Conservation (phyloP, 2,797 vertebrate species). For the Capromys pilorides region DNA sequence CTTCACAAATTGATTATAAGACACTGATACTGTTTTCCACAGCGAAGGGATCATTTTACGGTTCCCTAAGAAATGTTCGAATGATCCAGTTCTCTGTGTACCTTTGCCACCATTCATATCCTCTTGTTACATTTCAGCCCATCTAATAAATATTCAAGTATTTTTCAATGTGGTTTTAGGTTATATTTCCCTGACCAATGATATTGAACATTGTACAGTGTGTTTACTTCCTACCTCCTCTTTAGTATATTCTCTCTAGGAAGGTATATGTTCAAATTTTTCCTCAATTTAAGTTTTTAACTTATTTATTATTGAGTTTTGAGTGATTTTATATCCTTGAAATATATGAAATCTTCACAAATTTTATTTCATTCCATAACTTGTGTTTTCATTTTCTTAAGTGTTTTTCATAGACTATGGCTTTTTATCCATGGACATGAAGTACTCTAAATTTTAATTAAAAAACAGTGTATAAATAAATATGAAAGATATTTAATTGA, state of each 20-base stretch:
- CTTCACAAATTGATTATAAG: not conserved
- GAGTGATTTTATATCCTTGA: not conserved
- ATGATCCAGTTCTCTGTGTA: not conserved
- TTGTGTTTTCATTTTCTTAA: not conserved
- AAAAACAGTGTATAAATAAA: not conserved
- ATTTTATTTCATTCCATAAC: not conserved
- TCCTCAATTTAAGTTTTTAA: not conserved
- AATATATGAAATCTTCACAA: not conserved
- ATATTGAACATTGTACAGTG: not conserved
- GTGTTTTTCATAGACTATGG: not conserved
- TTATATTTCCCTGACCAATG: not conserved
- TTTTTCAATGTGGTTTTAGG: not conserved
- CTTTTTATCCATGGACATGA: not conserved
- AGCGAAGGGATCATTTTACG: not conserved
- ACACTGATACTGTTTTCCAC: not conserved
- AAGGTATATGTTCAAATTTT: not conserved
- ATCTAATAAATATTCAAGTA: not conserved
- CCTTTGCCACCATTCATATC: not conserved
- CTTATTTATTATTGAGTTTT: not conserved
- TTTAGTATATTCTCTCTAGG: not conserved
- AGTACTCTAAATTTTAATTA: not conserved
- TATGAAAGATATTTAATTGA: not conserved
- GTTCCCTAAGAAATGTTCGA: not conserved
- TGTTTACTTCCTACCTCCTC: not conserved
- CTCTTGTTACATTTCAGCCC: not conserved